These are phyloP conservation scores for Pelosia muscerda DNA, from an alignment of 2,888 invertebrate species.

Conservation along the genomic window DNA sequence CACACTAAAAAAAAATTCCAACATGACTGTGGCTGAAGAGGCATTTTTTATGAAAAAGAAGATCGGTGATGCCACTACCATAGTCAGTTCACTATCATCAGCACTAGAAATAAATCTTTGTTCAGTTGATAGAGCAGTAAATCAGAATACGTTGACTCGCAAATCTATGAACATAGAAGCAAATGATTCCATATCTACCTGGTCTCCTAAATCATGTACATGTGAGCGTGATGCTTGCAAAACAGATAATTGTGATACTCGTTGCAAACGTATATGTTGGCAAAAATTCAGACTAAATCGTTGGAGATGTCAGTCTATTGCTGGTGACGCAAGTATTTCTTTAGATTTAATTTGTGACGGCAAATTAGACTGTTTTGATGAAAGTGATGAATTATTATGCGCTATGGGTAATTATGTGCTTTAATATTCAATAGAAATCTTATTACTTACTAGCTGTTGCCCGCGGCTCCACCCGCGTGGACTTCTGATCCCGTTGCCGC, in stretches of 20 bases:
- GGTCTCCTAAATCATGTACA: constrained; percentile 58
- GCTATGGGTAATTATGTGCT: constrained; percentile 53
- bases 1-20: not conserved
- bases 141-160: constrained; percentile 8
- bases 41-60: constrained; percentile 40
- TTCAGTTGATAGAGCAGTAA: constrained; percentile 19
- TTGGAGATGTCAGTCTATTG: constrained; percentile 67
- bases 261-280: constrained; percentile 67
- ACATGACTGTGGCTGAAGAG: constrained; percentile 28
- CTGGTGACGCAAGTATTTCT: constrained; percentile 54
- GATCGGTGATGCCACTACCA: constrained; percentile 56
- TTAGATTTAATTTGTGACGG: constrained; percentile 74
- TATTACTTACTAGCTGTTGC: not conserved
- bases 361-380: constrained; percentile 76
- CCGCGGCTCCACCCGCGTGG: no score
- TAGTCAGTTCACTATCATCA: constrained; percentile 61
- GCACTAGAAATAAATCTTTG: constrained; percentile 65
- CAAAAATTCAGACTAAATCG: constrained; percentile 62
- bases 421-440: not conserved
- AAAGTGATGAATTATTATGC: constrained; percentile 73
- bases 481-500: no score
- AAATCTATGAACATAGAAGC: constrained; percentile 15
- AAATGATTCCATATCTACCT: constrained; percentile 30
- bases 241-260: constrained; percentile 51
- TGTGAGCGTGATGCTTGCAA: constrained; percentile 62